phyloP scores from a whole-genome alignment of 2,888 invertebrate genomes.

The Eugnorisma glareosa region DNA sequence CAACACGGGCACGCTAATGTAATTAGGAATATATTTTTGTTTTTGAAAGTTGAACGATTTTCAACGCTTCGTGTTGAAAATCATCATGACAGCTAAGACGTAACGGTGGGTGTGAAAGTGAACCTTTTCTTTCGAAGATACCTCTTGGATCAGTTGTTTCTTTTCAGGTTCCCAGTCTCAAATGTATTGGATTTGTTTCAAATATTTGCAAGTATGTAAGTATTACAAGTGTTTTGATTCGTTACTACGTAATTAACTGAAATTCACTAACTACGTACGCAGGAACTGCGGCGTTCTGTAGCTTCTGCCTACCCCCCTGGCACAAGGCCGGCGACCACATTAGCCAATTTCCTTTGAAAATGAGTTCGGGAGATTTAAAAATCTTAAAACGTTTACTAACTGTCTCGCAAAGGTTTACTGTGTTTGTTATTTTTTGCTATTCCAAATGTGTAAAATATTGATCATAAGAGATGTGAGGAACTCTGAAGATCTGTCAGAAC shows the following conservation, averaged over 20 bases:
- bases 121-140: neutral
- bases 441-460: neutral
- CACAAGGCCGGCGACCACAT: neutral
- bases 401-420: neutral
- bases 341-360: neutral
- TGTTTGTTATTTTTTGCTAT: neutral
- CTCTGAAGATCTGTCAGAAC: neutral
- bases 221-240: neutral
- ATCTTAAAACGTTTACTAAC: neutral
- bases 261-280: neutral
- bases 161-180: neutral
- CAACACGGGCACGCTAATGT: constrained; percentile 34
- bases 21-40: constrained; percentile 32
- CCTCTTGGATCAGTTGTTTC: neutral
- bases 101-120: neutral
- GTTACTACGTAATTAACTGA: neutral
- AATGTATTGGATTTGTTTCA: neutral
- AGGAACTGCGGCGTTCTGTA: neutral
- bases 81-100: neutral
- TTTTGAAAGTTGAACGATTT: too few species aligned
- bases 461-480: neutral
- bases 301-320: neutral
- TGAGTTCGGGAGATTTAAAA: neutral
- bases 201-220: too few species aligned
- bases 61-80: too few species aligned